Conservation (phyloP, 2,113 vertebrate genomes). For the Tonatia bakeri region DNA sequence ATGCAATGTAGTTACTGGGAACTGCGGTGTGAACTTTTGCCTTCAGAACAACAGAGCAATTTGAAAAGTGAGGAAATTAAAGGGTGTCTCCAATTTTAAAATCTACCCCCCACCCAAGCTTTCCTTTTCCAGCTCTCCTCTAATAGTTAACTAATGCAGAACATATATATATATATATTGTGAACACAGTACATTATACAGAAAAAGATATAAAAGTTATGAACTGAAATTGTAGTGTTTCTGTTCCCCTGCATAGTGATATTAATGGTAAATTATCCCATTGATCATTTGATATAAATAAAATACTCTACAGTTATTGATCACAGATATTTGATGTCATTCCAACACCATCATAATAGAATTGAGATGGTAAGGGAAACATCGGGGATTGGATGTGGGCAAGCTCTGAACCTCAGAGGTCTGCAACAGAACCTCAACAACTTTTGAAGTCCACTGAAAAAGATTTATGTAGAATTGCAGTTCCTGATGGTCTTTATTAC, state of each 20-base stretch:
- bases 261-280: not conserved
- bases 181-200: not conserved
- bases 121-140: not conserved
- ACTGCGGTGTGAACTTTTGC: not conserved
- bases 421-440: not conserved
- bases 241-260: not conserved
- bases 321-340: not conserved
- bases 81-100: not conserved
- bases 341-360: not conserved
- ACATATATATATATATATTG: not conserved
- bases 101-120: not conserved
- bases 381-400: not conserved
- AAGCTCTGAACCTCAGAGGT: not conserved
- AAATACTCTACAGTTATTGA: not conserved
- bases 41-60: not conserved
- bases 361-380: not conserved
- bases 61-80: not conserved
- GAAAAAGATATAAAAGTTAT: not conserved
- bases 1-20: not conserved
- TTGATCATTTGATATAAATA: not conserved
- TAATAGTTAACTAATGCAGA: too few species aligned
- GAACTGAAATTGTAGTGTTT: not conserved
- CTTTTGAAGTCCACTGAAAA: not conserved
- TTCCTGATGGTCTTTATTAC: not conserved
- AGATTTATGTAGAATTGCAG: not conserved